Conservation (phyloP, 2,888 invertebrate species). For the Brassicogethes aeneus region DNA sequence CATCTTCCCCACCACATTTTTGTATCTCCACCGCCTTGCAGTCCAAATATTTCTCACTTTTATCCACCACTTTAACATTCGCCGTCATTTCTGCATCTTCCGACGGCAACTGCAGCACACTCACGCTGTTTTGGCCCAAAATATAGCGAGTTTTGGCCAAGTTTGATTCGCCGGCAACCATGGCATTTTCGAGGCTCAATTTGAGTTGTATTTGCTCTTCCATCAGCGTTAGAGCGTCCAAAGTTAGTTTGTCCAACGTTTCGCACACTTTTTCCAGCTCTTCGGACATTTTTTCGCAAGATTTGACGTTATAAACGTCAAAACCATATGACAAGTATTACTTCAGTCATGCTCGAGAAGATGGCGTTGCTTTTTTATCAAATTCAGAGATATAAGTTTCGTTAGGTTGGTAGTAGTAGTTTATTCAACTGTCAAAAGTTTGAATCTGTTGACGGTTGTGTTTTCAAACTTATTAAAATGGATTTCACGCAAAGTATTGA, state of each 20-base stretch:
- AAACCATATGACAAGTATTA: too few relatives aligned
- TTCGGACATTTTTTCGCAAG: constrained; percentile 9
- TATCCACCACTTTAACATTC: constrained; percentile 31
- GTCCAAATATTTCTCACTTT: constrained; percentile 32
- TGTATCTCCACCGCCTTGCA: constrained; percentile 28
- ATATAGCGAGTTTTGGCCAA: constrained; percentile 73
- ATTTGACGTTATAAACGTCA: too few relatives aligned
- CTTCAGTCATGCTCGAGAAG: too few relatives aligned
- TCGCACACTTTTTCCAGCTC: constrained; percentile 44
- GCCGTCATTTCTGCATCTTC: constrained; percentile 50
- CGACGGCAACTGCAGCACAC: constrained; percentile 60
- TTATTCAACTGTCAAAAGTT: too few relatives aligned
- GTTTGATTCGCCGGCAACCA: constrained; percentile 62
- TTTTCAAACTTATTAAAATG: background rate
- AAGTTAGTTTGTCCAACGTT: constrained; percentile 58
- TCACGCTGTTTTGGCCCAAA: constrained; percentile 65
- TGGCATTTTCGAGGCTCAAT: constrained; percentile 58
- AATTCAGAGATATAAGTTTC: too few relatives aligned
- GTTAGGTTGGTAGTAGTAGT: too few relatives aligned
- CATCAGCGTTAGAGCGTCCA: constrained; percentile 61
- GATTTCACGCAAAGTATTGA: background rate
- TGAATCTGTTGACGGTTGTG: too few relatives aligned
- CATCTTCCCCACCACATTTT: constrained; percentile 32
- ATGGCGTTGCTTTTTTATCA: too few relatives aligned
- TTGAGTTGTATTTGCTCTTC: constrained; percentile 63